These are phyloP conservation scores for Cataglyphis livida DNA, from an alignment of 2,888 invertebrate genomes.

Conservation along the genomic window DNA sequence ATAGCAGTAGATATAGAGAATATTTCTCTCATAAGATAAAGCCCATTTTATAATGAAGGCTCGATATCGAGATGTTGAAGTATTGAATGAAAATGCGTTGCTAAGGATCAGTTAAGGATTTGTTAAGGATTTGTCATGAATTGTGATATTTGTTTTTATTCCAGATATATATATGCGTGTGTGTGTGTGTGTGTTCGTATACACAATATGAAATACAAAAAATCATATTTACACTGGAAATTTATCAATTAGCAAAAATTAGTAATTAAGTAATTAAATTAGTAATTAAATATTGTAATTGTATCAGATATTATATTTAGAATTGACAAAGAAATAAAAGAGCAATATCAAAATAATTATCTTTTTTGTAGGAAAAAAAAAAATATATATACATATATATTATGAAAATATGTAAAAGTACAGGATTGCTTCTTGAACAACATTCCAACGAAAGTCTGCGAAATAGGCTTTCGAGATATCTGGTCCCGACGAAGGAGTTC, in stretches of 20 bases:
- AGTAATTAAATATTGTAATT: no score
- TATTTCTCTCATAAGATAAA: slow-evolving; percentile 23
- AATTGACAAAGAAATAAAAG: neutral
- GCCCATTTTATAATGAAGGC: neutral
- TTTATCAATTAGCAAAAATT: neutral
- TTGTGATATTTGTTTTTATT: neutral
- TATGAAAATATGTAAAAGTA: neutral
- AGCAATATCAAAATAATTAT: neutral
- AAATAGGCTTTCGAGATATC: slow-evolving; percentile 20
- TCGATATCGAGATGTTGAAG: slow-evolving; percentile 17
- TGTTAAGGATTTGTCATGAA: neutral
- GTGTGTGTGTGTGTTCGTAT: no score
- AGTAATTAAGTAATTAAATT: neutral
- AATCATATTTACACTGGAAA: neutral
- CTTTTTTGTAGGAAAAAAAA: neutral
- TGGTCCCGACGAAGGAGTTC: slow-evolving; percentile 23
- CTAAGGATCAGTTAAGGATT: neutral
- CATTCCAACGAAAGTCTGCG: slow-evolving; percentile 18
- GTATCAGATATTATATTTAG: neutral
- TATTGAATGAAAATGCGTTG: neutral
- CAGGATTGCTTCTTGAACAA: neutral
- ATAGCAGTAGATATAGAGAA: slow-evolving; percentile 37
- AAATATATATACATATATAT: neutral
- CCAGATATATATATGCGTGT: no score
- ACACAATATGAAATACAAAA: neutral